These are phyloP conservation scores for Drosophila mercatorum DNA, from an alignment of 2,888 invertebrate genomes.

Conservation along the genomic window DNA sequence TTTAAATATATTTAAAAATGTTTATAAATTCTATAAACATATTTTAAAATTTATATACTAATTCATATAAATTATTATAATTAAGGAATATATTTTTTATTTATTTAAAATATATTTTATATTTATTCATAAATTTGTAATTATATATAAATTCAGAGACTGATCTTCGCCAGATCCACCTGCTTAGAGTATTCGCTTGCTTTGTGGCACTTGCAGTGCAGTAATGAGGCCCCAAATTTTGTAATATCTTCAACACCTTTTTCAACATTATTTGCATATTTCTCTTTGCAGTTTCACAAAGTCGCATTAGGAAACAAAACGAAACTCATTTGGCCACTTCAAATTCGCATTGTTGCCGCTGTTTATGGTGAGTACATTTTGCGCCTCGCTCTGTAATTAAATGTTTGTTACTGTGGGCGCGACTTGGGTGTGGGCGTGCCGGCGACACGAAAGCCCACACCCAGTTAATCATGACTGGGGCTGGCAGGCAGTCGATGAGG, in stretches of 20 bases:
- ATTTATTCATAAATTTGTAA: no score
- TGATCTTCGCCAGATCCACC: no score
- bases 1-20: no score
- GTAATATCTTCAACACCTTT: constrained; percentile 44
- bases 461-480: constrained; percentile 46
- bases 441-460: constrained; percentile 58
- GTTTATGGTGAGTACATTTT: constrained; percentile 67
- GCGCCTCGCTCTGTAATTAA: neutral
- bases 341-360: constrained; percentile 56
- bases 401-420: constrained; percentile 16
- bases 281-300: constrained; percentile 51
- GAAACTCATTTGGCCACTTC: constrained; percentile 28
- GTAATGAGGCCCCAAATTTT: constrained; percentile 31
- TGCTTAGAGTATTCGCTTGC: constrained; percentile 15
- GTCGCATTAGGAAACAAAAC: constrained; percentile 27
- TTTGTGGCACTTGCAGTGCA: neutral
- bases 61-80: no score
- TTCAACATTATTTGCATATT: constrained; percentile 56
- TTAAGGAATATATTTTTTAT: no score
- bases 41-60: no score
- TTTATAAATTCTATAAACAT: no score
- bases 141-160: no score
- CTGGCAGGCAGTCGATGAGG: constrained; percentile 47
- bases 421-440: constrained; percentile 55
- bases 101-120: no score